Percentiles rank a stretch among this genome's conserved stretches.
Conservation (phyloP, 1,140 invertebrate genomes). For the Drosophila tropicalis region DNA sequence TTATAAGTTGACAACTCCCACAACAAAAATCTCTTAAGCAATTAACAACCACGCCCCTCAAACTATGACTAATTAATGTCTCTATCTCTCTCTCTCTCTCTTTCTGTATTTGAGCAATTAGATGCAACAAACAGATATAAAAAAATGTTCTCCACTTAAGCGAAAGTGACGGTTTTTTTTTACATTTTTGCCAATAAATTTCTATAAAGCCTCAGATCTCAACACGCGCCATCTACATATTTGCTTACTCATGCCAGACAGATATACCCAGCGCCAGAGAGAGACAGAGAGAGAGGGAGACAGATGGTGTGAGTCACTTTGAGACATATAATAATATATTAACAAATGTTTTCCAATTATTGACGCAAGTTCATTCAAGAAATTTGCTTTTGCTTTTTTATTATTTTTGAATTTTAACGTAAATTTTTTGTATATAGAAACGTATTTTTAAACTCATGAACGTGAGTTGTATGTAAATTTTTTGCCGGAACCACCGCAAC, state of each 20-base stretch:
- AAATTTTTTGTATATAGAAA: not conserved
- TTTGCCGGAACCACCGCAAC: constrained; percentile 29
- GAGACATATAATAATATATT: constrained; percentile 3
- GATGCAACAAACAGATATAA: not conserved
- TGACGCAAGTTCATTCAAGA: constrained; percentile 59
- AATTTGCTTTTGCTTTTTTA: not conserved
- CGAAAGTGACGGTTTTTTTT: constrained; percentile 20
- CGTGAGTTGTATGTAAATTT: not conserved
- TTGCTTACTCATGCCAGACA: constrained; percentile 20
- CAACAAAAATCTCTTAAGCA: constrained; percentile 7
- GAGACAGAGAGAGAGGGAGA: not conserved
- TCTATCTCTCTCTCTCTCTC: not conserved
- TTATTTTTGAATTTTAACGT: too few species aligned
- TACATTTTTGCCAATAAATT: constrained; percentile 19
- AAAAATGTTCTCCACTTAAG: constrained; percentile 12
- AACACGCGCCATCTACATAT: constrained; percentile 13
- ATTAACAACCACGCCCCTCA: constrained; percentile 4
- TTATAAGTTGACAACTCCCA: constrained; percentile 2
- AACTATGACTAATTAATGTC: constrained; percentile 5
- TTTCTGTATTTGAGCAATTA: too few species aligned
- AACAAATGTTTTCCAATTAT: not conserved
- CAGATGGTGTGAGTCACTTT: not conserved
- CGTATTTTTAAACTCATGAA: constrained; percentile 1
- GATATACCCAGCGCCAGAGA: not conserved
- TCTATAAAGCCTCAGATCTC: constrained; percentile 21